Conservation (phyloP, 92 coral and sea anemone genomes). For the Anthopleura xanthogrammica region DNA sequence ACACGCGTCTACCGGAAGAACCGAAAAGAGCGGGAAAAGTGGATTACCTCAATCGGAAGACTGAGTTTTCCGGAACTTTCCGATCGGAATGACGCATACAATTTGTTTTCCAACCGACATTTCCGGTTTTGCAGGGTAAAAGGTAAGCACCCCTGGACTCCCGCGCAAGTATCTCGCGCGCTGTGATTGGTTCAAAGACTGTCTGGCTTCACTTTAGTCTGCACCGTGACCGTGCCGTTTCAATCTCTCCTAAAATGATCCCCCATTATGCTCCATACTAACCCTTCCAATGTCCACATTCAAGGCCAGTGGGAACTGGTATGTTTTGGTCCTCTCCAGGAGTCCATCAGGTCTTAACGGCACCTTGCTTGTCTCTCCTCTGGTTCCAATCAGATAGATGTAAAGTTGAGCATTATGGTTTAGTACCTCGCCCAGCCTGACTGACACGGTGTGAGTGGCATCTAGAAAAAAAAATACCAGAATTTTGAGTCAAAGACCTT, state of each 20-base stretch:
- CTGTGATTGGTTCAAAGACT: no score
- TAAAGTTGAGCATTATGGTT: conserved; percentile 75
- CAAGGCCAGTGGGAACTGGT: conserved; percentile 78
- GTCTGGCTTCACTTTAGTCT: no score
- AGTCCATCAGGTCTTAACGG: conserved; percentile 77
- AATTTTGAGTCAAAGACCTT: not conserved
- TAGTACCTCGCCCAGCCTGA: conserved; percentile 78
- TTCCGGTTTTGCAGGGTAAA: no score
- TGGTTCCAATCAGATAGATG: conserved; percentile 71
- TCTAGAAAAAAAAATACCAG: conserved; percentile 43
- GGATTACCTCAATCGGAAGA: no score
- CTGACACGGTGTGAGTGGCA: conserved; percentile 76
- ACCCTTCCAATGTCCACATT: conserved; percentile 87
- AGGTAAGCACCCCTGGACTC: no score
- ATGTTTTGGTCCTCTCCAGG: conserved; percentile 71
- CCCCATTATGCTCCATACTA: not conserved
- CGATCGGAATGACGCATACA: no score
- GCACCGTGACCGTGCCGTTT: not conserved
- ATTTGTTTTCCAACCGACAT: no score
- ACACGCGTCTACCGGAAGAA: no score
- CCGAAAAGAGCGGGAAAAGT: no score
- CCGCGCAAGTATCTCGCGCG: no score
- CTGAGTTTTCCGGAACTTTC: no score
- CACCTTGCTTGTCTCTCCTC: conserved; percentile 87
- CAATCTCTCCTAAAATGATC: not conserved